Evolutionary conservation across 2,113 vertebrate species (phyloP), one percentile per base, ranked within the genome.

Genomic region (Origma solitaria): DNA sequence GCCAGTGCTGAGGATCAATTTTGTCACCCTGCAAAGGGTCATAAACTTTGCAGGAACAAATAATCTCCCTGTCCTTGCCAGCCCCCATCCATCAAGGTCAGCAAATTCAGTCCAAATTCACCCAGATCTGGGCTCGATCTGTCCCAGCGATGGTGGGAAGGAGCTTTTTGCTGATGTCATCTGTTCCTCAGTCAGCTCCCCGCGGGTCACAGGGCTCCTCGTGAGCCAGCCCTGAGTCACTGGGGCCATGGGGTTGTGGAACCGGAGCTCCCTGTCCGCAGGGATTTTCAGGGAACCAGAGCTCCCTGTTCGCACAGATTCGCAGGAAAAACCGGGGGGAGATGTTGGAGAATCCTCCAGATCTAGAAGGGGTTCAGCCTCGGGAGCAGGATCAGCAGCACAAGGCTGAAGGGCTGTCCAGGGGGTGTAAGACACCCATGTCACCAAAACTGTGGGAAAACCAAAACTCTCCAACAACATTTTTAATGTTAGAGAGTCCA

Each of bases 191-290:
- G 61, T 42, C 82, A 72, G 15, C 16, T 79, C 69, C 33, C 0
- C 0, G 70, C 9, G 3, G 68, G 75, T 81, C 87, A 90, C n/a
- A 38, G 1, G 25, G 51, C 75, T 80, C 58, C 87, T 86, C 54
- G 12, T 88, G 88, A 90, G 86, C 60, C 82, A 61, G 83, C 68
- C 73, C 81, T 90, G 86, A 81, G 44, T 94, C 86, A 94, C 38
- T 5, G 2, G 4, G 3, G 1, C 57, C 22, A 2, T 0, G 2
- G 15, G 31, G 15, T 86, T 93, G 90, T 15, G 4, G 0, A 95
- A 95, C 61, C 1, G 0, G 86, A 64, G 73, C 21, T 71, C 64
- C 71, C 49, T 12, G 45, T 31, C 64, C 3, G 23, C 60, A 10
- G 0, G 8, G 40, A 10, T 23, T 69, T 62, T 9, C 30, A 9